Percentiles rank a stretch among this genome's conserved stretches.
These are phyloP conservation scores for Steinernema scapterisci DNA, from an alignment of 2,888 invertebrate species.

Conservation along the genomic window DNA sequence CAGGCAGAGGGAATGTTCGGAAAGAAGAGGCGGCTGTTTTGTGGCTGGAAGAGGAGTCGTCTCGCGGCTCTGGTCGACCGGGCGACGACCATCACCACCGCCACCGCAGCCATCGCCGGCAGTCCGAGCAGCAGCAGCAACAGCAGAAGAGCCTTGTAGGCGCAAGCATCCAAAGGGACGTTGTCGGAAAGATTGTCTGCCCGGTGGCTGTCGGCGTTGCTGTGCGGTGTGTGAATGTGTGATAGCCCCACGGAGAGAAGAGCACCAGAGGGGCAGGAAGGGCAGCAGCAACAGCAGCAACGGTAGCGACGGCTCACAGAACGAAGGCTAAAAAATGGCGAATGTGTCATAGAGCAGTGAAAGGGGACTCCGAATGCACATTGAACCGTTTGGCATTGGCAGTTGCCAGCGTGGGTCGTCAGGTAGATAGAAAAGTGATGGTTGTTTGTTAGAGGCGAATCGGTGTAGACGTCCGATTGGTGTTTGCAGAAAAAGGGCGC, in stretches of 20 bases:
- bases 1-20: background rate
- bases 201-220: too few relatives aligned
- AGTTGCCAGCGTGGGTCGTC: background rate
- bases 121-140: background rate
- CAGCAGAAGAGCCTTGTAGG: background rate
- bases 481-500: too few relatives aligned
- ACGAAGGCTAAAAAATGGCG: slow-evolving; percentile 14
- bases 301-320: background rate
- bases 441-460: background rate
- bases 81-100: too few relatives aligned
- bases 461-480: too few relatives aligned
- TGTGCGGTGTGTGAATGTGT: too few relatives aligned
- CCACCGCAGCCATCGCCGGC: background rate
- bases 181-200: too few relatives aligned
- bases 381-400: slow-evolving; percentile 15
- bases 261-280: background rate
- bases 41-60: slow-evolving; percentile 1
- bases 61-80: too few relatives aligned
- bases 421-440: background rate
- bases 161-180: too few relatives aligned
- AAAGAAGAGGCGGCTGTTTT: slow-evolving; percentile 6
- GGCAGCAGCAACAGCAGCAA: background rate
- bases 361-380: background rate
- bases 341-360: background rate
- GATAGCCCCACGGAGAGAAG: too few relatives aligned